Base-by-base conservation (phyloP, 1,140 invertebrate genomes). In the Drosophila orosa region DNA sequence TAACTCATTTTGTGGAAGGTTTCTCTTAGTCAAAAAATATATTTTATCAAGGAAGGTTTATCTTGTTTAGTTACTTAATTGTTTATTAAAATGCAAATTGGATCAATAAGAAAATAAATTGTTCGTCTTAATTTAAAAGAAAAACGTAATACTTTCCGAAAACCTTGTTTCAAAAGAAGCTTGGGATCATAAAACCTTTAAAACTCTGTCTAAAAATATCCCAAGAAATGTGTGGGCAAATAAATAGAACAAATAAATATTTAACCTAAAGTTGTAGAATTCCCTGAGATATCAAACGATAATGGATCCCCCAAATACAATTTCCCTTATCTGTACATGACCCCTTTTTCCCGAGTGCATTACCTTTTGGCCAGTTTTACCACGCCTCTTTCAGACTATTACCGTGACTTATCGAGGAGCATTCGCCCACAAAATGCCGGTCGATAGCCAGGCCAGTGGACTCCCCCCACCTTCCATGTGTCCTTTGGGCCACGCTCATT, bases 331-430 rank as follows among this genome's bases (percentile, higher is more conserved):
- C 27, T 12, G 0, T n/a, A 27, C 13, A 17, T 33, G 29, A 0
- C 10, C 5, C 19, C 35, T 40, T 68, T 50, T 27, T n/a, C 35
- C n/a, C 22, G 4, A 50, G 27, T 65, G 31, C 50, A 47, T 57
- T 27, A 69, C 24, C 33, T 68, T 45, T 27, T 24, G 27, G 39
- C 9, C 50, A 52, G 17, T 13, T 59, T 58, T 33, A 40, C 44
- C 73, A 66, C 73, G 72, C 72, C 73, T 66, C 31, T 74, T 74
- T 55, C 35, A 17, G 50, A 56, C 72, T 63, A 74, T 74, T 74
- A 74, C 50, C 52, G 33, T 33, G 40, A 42, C 47, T 71, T 71
- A 71, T 22, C 50, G 50, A 15, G 15, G 19, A 48, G 27, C 27
- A 39, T 48, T 48, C 68, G 50, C 19, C 59, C 22, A 74, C 42